Evolutionary conservation across 2,113 vertebrate genomes (phyloP).

Genomic region (Xiphorhynchus elegans): DNA sequence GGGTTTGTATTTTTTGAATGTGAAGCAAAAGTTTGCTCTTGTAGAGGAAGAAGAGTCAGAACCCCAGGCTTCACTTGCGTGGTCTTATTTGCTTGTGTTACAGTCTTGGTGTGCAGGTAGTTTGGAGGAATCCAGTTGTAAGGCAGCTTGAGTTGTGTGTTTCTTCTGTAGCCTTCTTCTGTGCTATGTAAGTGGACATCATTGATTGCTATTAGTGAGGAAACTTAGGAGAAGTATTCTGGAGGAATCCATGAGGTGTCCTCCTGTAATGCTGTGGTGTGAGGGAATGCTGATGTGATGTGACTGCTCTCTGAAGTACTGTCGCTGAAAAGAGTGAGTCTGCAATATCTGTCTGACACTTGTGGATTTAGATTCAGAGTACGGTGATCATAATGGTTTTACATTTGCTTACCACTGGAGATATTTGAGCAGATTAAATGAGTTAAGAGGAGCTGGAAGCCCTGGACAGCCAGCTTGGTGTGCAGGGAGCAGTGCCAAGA

Average conservation of each 20-base stretch:
- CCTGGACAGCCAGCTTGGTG: not conserved
- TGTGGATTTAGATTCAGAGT: conserved; percentile 97
- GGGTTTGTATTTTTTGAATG: not conserved
- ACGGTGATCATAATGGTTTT: conserved; percentile 17
- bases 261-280: not conserved
- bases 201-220: not conserved
- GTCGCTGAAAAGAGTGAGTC: not conserved
- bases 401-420: not conserved
- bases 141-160: not conserved
- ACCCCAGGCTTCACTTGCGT: accelerated
- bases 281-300: not conserved
- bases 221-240: not conserved
- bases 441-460: not conserved
- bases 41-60: not conserved
- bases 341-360: not conserved
- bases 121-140: not conserved
- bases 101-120: not conserved
- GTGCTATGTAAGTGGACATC: not conserved
- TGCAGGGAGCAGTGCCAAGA: not conserved
- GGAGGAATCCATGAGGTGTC: not conserved
- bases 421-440: not conserved
- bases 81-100: not conserved
- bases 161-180: not conserved
- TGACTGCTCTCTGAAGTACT: not conserved
- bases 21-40: not conserved